phyloP scores from a whole-genome alignment of 2,113 vertebrate species.

The Girardinichthys multiradiatus region DNA sequence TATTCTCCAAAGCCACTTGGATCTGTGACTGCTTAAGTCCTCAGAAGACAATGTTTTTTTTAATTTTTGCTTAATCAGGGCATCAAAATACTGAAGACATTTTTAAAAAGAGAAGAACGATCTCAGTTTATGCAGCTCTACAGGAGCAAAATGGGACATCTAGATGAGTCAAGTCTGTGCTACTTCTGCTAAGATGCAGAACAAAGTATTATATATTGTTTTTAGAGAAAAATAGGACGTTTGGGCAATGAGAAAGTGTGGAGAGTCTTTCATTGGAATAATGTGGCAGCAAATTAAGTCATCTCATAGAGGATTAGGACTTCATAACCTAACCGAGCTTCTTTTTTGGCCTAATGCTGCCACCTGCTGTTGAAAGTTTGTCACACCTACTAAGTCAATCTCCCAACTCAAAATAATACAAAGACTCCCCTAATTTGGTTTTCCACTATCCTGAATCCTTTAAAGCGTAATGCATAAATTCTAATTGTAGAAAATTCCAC shows the following conservation, averaged over 20 bases:
- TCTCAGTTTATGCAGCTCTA: background rate
- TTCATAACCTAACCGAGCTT: background rate
- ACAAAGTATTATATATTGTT: background rate
- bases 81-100: slow-evolving; percentile 3
- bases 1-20: slow-evolving; percentile 38
- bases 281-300: slow-evolving; percentile 35
- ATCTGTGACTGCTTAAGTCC: slow-evolving; percentile 20
- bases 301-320: slow-evolving; percentile 15
- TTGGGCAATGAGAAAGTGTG: background rate
- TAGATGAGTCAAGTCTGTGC: background rate
- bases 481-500: no score
- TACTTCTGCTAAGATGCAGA: background rate
- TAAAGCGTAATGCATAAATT: no score
- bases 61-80: background rate
- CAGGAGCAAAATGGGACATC: background rate
- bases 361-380: slow-evolving; percentile 48
- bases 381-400: background rate
- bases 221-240: background rate
- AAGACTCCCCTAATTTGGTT: background rate
- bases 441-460: background rate
- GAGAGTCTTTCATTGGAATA: slow-evolving; percentile 28
- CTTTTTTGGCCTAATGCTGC: slow-evolving; percentile 41
- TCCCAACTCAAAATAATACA: background rate
- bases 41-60: slow-evolving; percentile 30
- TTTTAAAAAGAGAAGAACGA: slow-evolving; percentile 4